Evolutionary conservation across 2,113 vertebrate genomes (phyloP), one percentile per base, ranked within the genome.

Genomic region (Trematomus loennbergii): DNA sequence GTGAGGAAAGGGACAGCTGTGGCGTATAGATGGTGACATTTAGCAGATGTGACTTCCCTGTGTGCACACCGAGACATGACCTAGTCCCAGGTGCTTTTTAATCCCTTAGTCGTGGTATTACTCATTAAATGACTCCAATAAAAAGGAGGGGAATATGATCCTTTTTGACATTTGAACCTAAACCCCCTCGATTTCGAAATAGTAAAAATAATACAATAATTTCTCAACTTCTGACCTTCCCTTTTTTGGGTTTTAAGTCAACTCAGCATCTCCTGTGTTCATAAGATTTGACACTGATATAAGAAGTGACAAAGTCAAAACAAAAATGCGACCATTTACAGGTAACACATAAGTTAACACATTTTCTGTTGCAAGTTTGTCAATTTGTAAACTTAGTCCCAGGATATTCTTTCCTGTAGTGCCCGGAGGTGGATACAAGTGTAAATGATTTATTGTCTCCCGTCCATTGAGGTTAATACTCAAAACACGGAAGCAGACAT

Each of bases 1-100:
- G 52, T 57, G 50, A 33, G 55, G 53, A 49, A 22, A n/a, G 48
- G 29, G 70, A 76, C 76, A 79, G 46, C 69, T 78, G 72, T 77
- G 72, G 73, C 59, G 62, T 68, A 70, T 61, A 74, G 33, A 72
- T n/a, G 7, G 40, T 84, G 84, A 84, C 65, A 79, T 91, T 90
- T 77, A 85, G 48, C 79, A 81, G 79, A 87, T 82, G 80, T 85
- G 77, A 68, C 22, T 22, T 45, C 13, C 75, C 16, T 69, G 59
- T 64, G 62, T 63, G 60, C 57, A 33, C 77, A 72, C 54, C 0
- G 12, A 81, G 65, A 78, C 71, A 70, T 59, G 79, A 72, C 68
- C 72, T n/a, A 25, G 57, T 82, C 63, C 57, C 61, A 49, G 68
- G 52, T 13, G 40, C 25, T 46, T 11, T 58, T 72, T 78, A 74